Evolutionary conservation across 2,113 vertebrate species (phyloP).

Genomic region (Caranx melampygus): DNA sequence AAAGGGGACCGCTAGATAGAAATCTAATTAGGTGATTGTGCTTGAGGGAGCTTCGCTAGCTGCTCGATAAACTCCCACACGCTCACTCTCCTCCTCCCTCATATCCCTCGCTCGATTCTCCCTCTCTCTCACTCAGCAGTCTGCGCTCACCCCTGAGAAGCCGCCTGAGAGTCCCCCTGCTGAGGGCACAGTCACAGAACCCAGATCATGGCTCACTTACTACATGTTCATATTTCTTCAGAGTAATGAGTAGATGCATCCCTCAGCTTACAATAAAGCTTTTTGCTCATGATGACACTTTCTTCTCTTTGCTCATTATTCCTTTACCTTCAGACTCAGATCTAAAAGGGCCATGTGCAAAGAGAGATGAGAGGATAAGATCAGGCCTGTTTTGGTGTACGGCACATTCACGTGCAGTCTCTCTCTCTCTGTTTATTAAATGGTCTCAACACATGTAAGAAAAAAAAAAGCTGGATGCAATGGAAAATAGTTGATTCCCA

Average conservation of each 20-base stretch:
- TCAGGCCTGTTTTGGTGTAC: conserved; percentile 30
- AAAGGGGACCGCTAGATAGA: conserved; percentile 78
- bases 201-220: conserved; percentile 62
- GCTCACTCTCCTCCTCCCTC: conserved; percentile 49
- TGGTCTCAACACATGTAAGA: background rate
- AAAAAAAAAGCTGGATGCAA: background rate
- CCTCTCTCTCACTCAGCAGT: conserved; percentile 49
- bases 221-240: conserved; percentile 54
- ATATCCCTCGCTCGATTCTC: conserved; percentile 8
- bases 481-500: background rate
- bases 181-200: conserved; percentile 64
- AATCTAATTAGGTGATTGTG: conserved; percentile 85
- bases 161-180: conserved; percentile 56
- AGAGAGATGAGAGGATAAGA: conserved; percentile 47
- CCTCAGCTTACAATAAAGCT: conserved; percentile 32
- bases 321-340: conserved; percentile 38
- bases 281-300: conserved; percentile 10
- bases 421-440: conserved; percentile 22
- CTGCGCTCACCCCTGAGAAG: conserved; percentile 44
- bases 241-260: conserved; percentile 32
- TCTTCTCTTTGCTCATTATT: conserved; percentile 55
- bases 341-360: background rate
- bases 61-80: conserved; percentile 83
- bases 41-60: conserved; percentile 78
- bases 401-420: conserved; percentile 19